phyloP scores from a whole-genome alignment of 2,797 vertebrate species.

The Rhinichthys osculus region DNA sequence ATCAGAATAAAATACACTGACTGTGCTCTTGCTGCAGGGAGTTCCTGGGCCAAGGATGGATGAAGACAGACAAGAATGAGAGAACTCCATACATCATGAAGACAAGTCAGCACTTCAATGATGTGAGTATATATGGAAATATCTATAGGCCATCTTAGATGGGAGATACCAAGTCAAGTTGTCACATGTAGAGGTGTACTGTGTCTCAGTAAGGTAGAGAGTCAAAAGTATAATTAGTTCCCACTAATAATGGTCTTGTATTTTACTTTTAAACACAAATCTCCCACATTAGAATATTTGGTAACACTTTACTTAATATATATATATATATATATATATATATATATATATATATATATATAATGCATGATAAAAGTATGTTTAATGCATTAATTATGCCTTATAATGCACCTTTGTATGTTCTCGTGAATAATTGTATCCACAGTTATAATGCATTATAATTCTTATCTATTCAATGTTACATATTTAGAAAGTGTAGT shows the following conservation, averaged over 20 bases:
- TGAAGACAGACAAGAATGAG: slow-evolving; percentile 95
- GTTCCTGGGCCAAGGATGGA: slow-evolving; percentile 97
- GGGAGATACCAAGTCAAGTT: not conserved
- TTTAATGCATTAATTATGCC: not conserved
- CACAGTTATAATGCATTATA: not conserved
- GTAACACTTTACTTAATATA: not conserved
- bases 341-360: not conserved
- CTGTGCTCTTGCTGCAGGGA: slow-evolving; percentile 78
- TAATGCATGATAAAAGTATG: not conserved
- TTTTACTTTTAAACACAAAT: not conserved
- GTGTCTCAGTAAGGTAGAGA: not conserved
- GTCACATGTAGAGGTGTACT: not conserved
- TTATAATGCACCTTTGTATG: not conserved
- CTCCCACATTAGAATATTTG: not conserved
- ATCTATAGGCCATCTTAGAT: not conserved
- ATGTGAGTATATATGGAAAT: slow-evolving; percentile 77
- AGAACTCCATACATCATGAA: slow-evolving; percentile 95
- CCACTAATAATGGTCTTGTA: not conserved
- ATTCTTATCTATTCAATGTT: not conserved
- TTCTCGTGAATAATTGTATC: not conserved
- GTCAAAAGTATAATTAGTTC: not conserved
- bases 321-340: not conserved
- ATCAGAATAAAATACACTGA: not conserved
- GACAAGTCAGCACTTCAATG: slow-evolving; percentile 95
- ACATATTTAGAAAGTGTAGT: not conserved